Evolutionary conservation across 2,888 invertebrate genomes (phyloP).

Genomic region (Elmis aenea): DNA sequence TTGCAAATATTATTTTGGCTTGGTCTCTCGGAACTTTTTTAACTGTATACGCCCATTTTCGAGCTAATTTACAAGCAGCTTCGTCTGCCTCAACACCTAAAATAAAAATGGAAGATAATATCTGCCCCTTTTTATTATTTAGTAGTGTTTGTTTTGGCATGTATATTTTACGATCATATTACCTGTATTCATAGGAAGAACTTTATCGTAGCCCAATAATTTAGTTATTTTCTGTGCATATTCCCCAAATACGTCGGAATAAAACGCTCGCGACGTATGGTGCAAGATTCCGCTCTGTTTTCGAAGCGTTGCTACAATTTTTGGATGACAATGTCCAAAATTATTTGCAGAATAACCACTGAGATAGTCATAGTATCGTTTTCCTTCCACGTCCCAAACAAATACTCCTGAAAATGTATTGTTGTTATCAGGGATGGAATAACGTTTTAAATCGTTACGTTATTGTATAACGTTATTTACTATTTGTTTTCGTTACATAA

Average conservation of each 20-base stretch:
- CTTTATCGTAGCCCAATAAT: conserved; percentile 70
- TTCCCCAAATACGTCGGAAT: conserved; percentile 67
- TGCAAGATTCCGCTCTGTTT: conserved; percentile 59
- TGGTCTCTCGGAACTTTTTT: conserved; percentile 66
- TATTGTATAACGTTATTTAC: no score
- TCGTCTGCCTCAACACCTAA: conserved; percentile 76
- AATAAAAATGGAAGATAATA: no score
- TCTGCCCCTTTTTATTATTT: no score
- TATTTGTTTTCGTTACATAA: no score
- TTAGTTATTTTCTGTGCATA: conserved; percentile 67
- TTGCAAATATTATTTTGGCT: conserved; percentile 69
- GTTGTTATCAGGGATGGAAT: no score
- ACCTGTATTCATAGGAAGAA: conserved; percentile 80
- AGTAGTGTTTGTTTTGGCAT: no score
- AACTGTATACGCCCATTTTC: conserved; percentile 76
- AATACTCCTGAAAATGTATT: conserved; percentile 51
- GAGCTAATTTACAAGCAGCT: conserved; percentile 70
- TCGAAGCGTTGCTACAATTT: conserved; percentile 57
- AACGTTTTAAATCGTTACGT: no score
- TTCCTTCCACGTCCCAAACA: conserved; percentile 79
- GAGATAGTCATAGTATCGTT: conserved; percentile 71
- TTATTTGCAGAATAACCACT: conserved; percentile 79
- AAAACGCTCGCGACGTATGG: conserved; percentile 72
- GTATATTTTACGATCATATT: conserved; percentile 9
- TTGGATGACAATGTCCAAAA: conserved; percentile 76